These are phyloP conservation scores for Momotus momota DNA, from an alignment of 2,797 vertebrate genomes.

Conservation along the genomic window DNA sequence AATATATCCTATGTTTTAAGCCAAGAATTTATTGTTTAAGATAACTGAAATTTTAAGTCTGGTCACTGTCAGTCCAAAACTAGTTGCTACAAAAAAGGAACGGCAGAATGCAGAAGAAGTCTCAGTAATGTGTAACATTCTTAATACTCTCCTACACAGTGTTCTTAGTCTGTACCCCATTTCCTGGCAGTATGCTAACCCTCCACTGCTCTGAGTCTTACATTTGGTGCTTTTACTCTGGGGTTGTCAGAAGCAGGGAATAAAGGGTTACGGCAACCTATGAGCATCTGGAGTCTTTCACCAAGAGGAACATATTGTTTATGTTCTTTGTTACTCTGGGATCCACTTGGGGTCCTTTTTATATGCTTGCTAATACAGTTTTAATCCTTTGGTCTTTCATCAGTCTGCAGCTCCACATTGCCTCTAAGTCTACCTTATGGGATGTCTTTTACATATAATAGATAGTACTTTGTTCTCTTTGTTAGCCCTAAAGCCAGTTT, in stretches of 20 bases:
- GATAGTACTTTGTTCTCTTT: not conserved
- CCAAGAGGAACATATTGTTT: not conserved
- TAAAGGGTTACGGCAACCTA: accelerated
- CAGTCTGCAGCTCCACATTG: not conserved
- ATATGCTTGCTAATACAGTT: not conserved
- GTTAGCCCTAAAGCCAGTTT: not conserved
- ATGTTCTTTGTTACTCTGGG: not conserved
- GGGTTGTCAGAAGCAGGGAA: not conserved
- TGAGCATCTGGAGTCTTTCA: not conserved
- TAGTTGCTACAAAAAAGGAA: not conserved
- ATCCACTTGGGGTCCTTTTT: not conserved
- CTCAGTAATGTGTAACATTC: not conserved
- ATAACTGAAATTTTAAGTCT: not conserved
- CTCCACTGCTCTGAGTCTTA: not conserved
- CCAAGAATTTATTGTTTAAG: not conserved
- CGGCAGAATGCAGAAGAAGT: not conserved
- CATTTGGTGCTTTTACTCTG: not conserved
- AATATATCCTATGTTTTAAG: not conserved
- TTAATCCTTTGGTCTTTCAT: not conserved
- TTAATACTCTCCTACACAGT: not conserved
- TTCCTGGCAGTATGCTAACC: not conserved
- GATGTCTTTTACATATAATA: not conserved
- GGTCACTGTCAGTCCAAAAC: not conserved
- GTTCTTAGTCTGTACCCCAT: not conserved
- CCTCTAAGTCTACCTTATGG: not conserved